Conservation (phyloP, 2,888 invertebrate genomes). For the Chrysolina oricalcia region DNA sequence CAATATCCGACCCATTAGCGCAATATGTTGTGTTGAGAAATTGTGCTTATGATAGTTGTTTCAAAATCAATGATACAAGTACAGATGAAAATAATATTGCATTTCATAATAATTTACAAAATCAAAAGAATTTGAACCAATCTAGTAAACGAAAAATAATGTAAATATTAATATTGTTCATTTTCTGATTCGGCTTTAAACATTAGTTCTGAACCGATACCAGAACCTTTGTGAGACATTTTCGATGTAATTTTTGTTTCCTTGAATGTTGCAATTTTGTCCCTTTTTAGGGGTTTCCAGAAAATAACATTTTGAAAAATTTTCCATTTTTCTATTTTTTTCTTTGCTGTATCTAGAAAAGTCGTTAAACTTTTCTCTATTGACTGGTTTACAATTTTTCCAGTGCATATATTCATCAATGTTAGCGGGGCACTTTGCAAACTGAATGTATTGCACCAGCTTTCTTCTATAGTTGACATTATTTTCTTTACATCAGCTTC, state of each 20-base stretch:
- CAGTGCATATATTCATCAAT: neutral
- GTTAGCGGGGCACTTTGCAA: neutral
- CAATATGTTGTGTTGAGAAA: no score
- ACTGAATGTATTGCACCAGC: neutral
- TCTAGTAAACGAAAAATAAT: no score
- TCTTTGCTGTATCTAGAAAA: neutral
- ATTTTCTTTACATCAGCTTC: neutral
- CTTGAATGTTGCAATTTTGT: constrained; percentile 1
- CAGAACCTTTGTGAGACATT: neutral
- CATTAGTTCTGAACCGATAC: constrained; percentile 34
- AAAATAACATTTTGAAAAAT: neutral
- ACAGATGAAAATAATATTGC: no score
- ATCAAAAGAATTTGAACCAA: no score
- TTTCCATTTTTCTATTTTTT: constrained; percentile 1
- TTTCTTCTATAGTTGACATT: neutral
- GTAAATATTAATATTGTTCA: no score
- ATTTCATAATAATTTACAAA: no score
- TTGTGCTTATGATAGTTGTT: no score
- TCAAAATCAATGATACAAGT: no score
- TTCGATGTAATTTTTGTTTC: neutral
- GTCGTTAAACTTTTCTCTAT: neutral
- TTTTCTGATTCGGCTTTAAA: no score
- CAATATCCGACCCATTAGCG: no score
- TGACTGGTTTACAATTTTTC: neutral
- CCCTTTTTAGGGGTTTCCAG: neutral